phyloP scores from a whole-genome alignment of 1,140 invertebrate genomes.

The Hycleus phaleratus region DNA sequence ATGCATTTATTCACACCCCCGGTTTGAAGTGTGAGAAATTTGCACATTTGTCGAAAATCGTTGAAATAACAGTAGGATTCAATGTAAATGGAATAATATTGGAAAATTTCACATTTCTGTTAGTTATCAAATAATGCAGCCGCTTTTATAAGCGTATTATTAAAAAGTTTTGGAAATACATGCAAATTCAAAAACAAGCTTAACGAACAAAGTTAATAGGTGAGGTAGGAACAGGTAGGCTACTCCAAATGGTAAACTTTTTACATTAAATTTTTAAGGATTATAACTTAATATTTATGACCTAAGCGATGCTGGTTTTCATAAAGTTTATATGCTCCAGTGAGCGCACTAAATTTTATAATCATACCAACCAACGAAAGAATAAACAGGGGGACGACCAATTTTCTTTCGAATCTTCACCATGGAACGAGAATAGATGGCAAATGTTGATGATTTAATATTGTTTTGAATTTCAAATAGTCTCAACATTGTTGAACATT shows the following conservation, averaged over 20 bases:
- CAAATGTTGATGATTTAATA: too few species aligned
- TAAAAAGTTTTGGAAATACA: constrained; percentile 17
- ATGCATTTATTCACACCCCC: constrained; percentile 7
- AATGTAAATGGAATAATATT: too few species aligned
- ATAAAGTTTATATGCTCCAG: constrained; percentile 9
- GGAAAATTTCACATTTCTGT: too few species aligned
- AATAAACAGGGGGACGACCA: background rate
- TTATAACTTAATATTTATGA: constrained; percentile 21
- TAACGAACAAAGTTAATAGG: constrained; percentile 17
- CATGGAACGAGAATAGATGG: too few species aligned
- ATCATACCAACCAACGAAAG: background rate
- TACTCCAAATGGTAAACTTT: constrained; percentile 14
- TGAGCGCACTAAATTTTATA: constrained; percentile 7
- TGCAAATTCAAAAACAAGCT: constrained; percentile 17
- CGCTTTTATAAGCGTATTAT: background rate
- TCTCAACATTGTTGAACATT: too few species aligned
- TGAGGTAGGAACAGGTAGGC: constrained; percentile 14
- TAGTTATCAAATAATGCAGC: too few species aligned
- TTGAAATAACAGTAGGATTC: too few species aligned
- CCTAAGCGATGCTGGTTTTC: constrained; percentile 1
- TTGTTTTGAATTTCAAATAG: too few species aligned
- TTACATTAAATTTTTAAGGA: constrained; percentile 19
- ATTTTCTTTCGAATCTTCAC: too few species aligned
- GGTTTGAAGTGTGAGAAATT: constrained; percentile 5
- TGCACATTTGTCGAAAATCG: background rate